Evolutionary conservation across 2,113 vertebrate species (phyloP).

Genomic region (Macrotus californicus): DNA sequence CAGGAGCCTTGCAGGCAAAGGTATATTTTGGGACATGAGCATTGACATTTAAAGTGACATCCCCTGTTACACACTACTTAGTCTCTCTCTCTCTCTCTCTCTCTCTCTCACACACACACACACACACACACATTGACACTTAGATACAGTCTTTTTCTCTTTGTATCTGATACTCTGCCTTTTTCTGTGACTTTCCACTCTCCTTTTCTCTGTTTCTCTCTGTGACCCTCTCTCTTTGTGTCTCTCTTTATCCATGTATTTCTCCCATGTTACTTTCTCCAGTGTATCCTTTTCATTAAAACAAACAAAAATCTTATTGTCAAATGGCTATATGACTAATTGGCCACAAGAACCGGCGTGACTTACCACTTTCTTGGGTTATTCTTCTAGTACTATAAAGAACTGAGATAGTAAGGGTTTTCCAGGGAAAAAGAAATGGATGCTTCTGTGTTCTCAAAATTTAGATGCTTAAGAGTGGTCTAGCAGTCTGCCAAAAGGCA

Average conservation of each 20-base stretch:
- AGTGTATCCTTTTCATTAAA: neutral
- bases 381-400: neutral
- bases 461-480: neutral
- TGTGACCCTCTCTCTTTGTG: neutral
- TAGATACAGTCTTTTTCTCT: neutral
- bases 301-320: neutral
- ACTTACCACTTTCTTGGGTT: neutral
- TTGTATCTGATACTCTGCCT: neutral
- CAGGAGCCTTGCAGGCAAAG: slow-evolving; percentile 35
- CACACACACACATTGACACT: neutral
- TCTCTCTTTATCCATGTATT: neutral
- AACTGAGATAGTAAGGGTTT: neutral
- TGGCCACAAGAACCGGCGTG: neutral
- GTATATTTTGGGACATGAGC: slow-evolving; percentile 8
- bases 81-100: neutral
- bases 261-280: neutral
- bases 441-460: neutral
- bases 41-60: neutral
- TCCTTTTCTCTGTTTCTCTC: neutral
- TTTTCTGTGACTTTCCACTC: neutral
- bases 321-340: neutral
- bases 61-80: neutral
- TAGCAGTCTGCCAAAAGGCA: neutral
- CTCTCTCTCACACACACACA: neutral
- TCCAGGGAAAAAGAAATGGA: neutral